Base-by-base conservation (phyloP, 2,797 vertebrate species). In the Falco berigora region DNA sequence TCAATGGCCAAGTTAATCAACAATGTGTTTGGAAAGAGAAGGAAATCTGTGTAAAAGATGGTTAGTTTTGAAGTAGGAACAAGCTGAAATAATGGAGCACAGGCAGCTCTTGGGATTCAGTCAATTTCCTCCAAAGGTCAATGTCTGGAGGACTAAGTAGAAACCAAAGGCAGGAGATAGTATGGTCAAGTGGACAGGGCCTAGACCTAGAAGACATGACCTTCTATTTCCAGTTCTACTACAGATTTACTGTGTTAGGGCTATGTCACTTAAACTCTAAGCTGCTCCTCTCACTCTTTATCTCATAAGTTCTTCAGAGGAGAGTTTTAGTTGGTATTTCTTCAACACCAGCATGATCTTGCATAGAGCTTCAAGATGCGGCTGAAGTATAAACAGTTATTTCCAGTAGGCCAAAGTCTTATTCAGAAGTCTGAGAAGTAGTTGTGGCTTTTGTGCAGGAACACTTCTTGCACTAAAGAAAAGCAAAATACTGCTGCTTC, bases 1-100 rank as follows among this genome's bases (percentile, higher is more conserved):
- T 99, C 98, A 78, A 98, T 99, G 98, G 98, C 98, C 92, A 99
- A 98, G 92, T 75, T 99, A 94, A 99, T 99, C 97, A 99, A 98
- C 97, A 99, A 99, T 7, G 97, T 99, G 47, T 99, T 99, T 73
- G 98, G 98, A 49, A 99, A 99, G 96, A 98, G 98, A 85, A 98
- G 98, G 86, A 99, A 99, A 97, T 99, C 98, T 15, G 98, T 99
- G 90, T 99, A 98, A 89, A 42, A 40, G 40, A 24, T 16, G 14
- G n/a, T 20, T 68, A 44, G 38, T 12, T 50, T 55, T 61, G 59
- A 71, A 83, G 34, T 9, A 86, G 56, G 83, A 91, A 73, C 30
- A 56, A 83, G 66, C 34, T 87, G 68, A 95, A 88, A 55, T 32
- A 80, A 28, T 8, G 13, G 64, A 91, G 74, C 61, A 56, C 44